These are phyloP conservation scores for Dipodomys merriami DNA, from an alignment of 2,113 vertebrate species.

Conservation along the genomic window DNA sequence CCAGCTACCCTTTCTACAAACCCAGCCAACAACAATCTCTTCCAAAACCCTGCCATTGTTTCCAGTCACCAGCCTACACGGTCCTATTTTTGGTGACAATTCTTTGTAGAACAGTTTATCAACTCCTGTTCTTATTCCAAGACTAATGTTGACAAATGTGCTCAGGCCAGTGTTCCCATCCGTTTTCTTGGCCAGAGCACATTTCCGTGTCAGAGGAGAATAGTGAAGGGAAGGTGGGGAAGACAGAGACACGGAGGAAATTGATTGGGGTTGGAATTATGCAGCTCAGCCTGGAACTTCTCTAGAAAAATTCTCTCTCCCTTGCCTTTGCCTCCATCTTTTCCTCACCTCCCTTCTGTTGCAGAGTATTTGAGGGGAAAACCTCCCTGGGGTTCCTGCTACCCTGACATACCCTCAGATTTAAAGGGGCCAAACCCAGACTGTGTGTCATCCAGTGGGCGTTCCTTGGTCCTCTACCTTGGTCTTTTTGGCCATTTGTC, in stretches of 20 bases:
- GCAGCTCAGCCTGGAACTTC: background rate
- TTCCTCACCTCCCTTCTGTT: background rate
- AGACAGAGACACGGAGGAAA: background rate
- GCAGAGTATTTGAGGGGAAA: background rate
- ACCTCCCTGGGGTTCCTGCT: background rate
- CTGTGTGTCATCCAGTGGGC: background rate
- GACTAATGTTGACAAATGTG: background rate
- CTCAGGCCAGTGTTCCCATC: background rate
- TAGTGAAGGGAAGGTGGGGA: background rate
- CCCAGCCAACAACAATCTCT: background rate
- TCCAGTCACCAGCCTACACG: background rate
- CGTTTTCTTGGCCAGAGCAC: background rate
- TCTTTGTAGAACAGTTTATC: conserved; percentile 15
- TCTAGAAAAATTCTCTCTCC: background rate
- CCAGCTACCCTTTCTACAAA: background rate
- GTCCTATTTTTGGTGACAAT: background rate
- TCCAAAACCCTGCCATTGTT: background rate
- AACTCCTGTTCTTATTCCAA: background rate
- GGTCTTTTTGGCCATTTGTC: background rate
- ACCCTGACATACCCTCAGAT: background rate
- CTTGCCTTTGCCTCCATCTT: background rate
- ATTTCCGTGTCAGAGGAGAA: conserved; percentile 6
- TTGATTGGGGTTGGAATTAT: background rate
- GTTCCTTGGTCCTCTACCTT: background rate
- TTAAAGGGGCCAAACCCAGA: background rate